phyloP scores from a whole-genome alignment of 2,888 invertebrate species.

The Drosophila falleni region DNA sequence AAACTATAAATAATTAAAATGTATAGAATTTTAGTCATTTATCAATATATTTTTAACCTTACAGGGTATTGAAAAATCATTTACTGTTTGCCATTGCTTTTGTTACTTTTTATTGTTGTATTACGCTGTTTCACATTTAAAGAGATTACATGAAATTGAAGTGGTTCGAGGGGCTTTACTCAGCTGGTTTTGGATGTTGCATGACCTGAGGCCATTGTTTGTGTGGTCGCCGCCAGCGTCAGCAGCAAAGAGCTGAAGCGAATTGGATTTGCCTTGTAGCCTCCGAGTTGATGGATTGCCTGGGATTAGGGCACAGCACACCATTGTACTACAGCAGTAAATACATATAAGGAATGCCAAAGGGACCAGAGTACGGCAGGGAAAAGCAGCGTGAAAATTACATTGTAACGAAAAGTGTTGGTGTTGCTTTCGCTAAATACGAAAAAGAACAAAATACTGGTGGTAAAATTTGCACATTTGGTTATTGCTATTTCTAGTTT shows the following conservation, averaged over 20 bases:
- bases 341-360: constrained; percentile 38
- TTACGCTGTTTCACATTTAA: constrained; percentile 74
- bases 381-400: constrained; percentile 57
- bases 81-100: not conserved
- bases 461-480: constrained; percentile 17
- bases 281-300: constrained; percentile 71
- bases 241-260: constrained; percentile 59
- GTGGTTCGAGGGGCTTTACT: constrained; percentile 53
- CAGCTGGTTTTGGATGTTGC: constrained; percentile 42
- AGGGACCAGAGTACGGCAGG: not conserved
- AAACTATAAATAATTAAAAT: not conserved
- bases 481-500: not conserved
- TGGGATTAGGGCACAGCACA: constrained; percentile 62
- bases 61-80: constrained; percentile 2
- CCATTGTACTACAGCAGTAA: constrained; percentile 5
- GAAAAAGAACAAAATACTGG: constrained; percentile 20
- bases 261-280: constrained; percentile 74
- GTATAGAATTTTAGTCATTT: not conserved
- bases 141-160: constrained; percentile 79
- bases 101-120: constrained; percentile 25
- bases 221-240: constrained; percentile 47
- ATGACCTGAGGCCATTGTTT: constrained; percentile 70
- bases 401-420: constrained; percentile 48
- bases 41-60: not conserved
- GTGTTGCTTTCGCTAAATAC: constrained; percentile 45